Evolutionary conservation across 2,113 vertebrate species (phyloP).

Genomic region (Zingel zingel): DNA sequence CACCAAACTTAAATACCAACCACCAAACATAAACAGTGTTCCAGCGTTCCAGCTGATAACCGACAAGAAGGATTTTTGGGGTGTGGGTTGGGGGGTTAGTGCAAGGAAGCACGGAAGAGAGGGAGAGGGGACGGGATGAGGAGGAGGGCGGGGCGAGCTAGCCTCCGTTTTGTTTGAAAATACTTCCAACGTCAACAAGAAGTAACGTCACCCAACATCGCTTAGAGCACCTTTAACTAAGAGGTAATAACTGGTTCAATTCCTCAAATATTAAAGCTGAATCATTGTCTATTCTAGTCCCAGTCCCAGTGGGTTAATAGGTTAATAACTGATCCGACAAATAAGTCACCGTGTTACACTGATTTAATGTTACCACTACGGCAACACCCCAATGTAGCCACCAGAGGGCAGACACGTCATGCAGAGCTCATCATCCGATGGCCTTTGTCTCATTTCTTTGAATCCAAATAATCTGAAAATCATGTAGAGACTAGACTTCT

Average conservation of each 20-base stretch:
- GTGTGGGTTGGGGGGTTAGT: no score
- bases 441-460: background rate
- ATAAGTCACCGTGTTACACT: background rate
- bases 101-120: no score
- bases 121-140: no score
- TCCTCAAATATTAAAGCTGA: background rate
- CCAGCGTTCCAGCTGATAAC: no score
- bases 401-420: constrained; percentile 45
- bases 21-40: no score
- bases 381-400: background rate
- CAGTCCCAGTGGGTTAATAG: background rate
- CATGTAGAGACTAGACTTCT: background rate
- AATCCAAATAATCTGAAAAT: background rate
- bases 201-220: no score
- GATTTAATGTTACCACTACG: background rate
- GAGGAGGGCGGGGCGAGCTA: no score
- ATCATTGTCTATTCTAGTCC: background rate
- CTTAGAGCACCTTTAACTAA: no score
- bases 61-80: no score
- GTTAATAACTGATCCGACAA: background rate
- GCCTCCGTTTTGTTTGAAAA: no score
- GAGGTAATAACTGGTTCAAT: background rate
- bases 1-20: no score
- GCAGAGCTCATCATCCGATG: background rate
- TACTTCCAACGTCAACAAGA: no score